Evolutionary conservation across 2,113 vertebrate species (phyloP), one percentile per base, ranked within the genome.

Genomic region (Spizaetus ornatus): DNA sequence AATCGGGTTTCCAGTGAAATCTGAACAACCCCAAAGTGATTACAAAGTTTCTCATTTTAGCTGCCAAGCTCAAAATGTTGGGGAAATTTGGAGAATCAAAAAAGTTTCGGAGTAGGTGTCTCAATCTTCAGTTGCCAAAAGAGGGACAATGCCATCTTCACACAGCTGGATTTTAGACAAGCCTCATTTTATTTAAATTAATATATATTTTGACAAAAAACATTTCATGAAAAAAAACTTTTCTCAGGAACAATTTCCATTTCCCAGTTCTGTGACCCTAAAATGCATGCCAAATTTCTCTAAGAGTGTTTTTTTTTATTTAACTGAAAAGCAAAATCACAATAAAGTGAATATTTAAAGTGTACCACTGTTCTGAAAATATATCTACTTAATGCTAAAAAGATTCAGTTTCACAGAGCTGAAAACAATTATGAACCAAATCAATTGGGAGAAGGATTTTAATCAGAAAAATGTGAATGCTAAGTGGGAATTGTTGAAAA

Each of bases 401-500:
- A 2, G 85, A 48, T 77, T 93, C 42, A n/a, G 22, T 65, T 88
- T 91, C 85, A 77, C 74, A 90, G 66, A 80, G 79, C 96, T 97
- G 96, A 86, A 95, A 97, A 82, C 92, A 96, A 96, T 97, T 97
- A 97, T 2, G 62, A 86, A 65, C 52, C 36, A 59, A 97, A 91
- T 96, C 95, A 94, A 93, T 86, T 95, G 96, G 92, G 95, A 97
- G 90, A 93, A 96, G 42, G 82, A 85, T 94, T 96, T 94, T 95
- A 97, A 97, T 97, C 87, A 95, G 82, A 96, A 97, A 96, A 96
- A 97, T 22, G 58, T 96, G 96, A 95, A 72, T 38, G 70, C 58
- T 95, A 96, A 96, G 93, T 97, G 96, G 93, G 95, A 95, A 97
- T 97, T 96, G 96, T 96, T 95, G 79, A 93, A 95, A 95, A 95